Conservation (phyloP, 2,888 invertebrate species). For the Agrotis exclamationis region DNA sequence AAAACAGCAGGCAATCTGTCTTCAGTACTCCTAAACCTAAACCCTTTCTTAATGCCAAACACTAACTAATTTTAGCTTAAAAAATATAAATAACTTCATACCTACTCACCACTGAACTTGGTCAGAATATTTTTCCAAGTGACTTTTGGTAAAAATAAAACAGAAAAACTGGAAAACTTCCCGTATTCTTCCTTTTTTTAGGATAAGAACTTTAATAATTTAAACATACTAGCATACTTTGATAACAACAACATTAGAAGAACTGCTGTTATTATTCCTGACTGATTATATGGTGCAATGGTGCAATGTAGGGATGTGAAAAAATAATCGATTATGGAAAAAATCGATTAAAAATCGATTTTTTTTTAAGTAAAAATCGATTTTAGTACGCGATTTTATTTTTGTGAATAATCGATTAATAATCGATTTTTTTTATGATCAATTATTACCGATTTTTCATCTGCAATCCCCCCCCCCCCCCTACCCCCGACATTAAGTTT, state of each 20-base stretch:
- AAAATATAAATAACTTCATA: constrained; percentile 30
- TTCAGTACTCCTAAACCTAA: constrained; percentile 14
- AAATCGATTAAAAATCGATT: too few relatives aligned
- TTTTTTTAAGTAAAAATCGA: too few relatives aligned
- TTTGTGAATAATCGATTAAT: too few relatives aligned
- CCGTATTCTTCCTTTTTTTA: neutral
- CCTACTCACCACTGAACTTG: constrained; percentile 46
- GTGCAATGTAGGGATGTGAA: too few relatives aligned
- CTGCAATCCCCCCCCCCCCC: too few relatives aligned
- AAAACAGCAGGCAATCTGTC: constrained; percentile 19
- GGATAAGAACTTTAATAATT: neutral
- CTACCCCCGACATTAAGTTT: too few relatives aligned
- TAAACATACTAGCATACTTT: too few relatives aligned
- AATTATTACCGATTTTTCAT: too few relatives aligned
- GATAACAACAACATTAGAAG: neutral
- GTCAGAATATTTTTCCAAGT: constrained; percentile 12
- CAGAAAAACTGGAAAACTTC: neutral
- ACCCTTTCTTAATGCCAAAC: constrained; percentile 36
- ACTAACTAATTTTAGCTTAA: constrained; percentile 45
- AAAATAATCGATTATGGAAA: too few relatives aligned
- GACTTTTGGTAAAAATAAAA: neutral
- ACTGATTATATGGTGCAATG: too few relatives aligned
- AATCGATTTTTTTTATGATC: too few relatives aligned
- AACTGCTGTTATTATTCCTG: constrained; percentile 9
- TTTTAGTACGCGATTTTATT: too few relatives aligned